Evolutionary conservation across 2,797 vertebrate genomes (phyloP).

Genomic region (Amazona ochrocephala): DNA sequence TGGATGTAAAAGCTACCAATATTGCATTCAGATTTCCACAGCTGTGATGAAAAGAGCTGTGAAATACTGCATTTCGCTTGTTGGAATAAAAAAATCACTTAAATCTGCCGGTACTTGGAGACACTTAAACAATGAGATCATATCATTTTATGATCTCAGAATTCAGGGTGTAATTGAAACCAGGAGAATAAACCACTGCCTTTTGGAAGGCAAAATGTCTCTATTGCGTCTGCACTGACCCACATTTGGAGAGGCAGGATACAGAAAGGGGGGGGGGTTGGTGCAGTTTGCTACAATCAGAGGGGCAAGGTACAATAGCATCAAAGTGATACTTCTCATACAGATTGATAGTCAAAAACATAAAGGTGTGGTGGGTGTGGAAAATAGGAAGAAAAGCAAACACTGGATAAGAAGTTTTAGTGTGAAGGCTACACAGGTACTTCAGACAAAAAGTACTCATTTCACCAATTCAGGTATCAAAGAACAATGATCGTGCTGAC

Average conservation of each 20-base stretch:
- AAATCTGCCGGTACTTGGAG: background rate
- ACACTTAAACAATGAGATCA: background rate
- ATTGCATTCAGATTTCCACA: background rate
- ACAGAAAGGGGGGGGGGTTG: background rate
- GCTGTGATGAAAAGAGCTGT: background rate
- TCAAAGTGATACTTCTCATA: background rate
- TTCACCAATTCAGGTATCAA: background rate
- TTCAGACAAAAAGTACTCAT: background rate
- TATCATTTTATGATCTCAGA: constrained; percentile 14
- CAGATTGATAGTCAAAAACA: background rate
- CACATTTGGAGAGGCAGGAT: background rate
- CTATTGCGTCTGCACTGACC: background rate
- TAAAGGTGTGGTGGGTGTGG: background rate
- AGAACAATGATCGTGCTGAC: background rate
- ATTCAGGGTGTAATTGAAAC: background rate
- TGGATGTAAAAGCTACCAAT: background rate
- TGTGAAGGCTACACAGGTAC: background rate
- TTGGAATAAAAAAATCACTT: background rate
- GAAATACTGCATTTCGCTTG: background rate
- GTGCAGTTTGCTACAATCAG: background rate
- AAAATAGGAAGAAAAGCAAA: background rate
- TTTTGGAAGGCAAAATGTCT: background rate
- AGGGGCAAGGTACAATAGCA: background rate
- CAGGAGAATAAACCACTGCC: background rate
- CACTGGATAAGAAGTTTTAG: background rate